Evolutionary conservation across 2,888 invertebrate species (phyloP).

Genomic region (Acrobasis repandana): DNA sequence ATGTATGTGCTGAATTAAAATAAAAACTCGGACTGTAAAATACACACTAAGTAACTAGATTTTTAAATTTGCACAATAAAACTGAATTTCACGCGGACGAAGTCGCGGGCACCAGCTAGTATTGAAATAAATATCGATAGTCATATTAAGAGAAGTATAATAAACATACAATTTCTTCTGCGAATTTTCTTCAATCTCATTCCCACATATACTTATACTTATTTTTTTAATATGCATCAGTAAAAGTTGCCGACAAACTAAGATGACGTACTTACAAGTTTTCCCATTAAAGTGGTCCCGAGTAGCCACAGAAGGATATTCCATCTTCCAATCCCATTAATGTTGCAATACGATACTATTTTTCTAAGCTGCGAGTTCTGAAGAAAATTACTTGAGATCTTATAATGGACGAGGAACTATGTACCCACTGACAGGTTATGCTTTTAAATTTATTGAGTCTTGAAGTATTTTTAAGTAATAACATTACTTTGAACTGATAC

Average conservation of each 20-base stretch:
- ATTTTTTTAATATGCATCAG: neutral
- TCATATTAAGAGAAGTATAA: too few species aligned
- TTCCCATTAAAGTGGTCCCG: neutral
- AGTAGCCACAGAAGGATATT: constrained; percentile 10
- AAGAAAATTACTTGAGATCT: constrained; percentile 1
- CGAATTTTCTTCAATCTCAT: neutral
- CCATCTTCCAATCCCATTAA: constrained; percentile 23
- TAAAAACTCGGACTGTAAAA: too few species aligned
- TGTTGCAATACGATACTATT: constrained; percentile 11
- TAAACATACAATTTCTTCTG: neutral
- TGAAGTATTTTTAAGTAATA: too few species aligned
- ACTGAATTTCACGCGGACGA: too few species aligned
- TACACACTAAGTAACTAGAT: too few species aligned
- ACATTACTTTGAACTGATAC: too few species aligned
- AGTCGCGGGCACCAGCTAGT: too few species aligned
- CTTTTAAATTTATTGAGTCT: too few species aligned
- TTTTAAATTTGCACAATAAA: too few species aligned
- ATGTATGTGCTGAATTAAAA: too few species aligned
- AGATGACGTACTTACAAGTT: constrained; percentile 1
- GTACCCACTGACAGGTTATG: too few species aligned
- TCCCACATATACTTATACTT: neutral
- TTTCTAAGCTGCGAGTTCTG: neutral
- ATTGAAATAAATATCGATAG: too few species aligned
- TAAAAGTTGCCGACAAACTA: neutral
- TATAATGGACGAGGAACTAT: neutral